Conservation (phyloP, 2,113 vertebrate species). For the Elephantulus edwardii region DNA sequence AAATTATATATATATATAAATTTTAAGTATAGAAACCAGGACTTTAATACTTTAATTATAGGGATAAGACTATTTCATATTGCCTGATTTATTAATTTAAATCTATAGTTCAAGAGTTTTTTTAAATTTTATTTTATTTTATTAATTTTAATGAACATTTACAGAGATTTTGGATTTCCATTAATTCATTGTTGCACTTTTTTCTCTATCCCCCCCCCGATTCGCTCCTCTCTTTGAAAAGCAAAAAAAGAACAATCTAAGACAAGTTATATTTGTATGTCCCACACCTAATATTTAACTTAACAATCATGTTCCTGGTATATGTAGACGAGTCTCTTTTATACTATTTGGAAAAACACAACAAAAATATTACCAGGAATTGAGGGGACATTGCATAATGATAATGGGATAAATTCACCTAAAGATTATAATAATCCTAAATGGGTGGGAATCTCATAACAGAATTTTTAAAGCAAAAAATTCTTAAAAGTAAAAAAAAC, state of each 20-base stretch:
- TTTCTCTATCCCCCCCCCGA: no score
- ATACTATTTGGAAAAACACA: no score
- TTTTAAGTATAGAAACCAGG: no score
- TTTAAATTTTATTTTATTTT: no score
- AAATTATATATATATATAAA: no score
- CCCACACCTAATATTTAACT: neutral
- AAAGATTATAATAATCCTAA: neutral
- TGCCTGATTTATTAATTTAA: constrained; percentile 25
- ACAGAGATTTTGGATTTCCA: no score
- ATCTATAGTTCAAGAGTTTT: no score
- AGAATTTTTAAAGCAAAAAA: neutral
- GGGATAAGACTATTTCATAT: neutral
- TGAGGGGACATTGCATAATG: neutral
- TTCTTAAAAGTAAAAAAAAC: no score
- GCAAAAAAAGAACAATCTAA: neutral
- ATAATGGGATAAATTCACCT: neutral
- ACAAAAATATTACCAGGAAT: neutral
- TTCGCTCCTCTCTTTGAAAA: no score
- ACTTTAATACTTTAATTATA: constrained; percentile 21
- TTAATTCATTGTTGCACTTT: no score
- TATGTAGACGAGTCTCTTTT: neutral
- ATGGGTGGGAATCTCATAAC: neutral
- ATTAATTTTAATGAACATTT: no score
- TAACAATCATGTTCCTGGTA: neutral
- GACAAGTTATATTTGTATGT: neutral